Base-by-base conservation (phyloP, 2,113 vertebrate genomes). In the Nerophis ophidion region DNA sequence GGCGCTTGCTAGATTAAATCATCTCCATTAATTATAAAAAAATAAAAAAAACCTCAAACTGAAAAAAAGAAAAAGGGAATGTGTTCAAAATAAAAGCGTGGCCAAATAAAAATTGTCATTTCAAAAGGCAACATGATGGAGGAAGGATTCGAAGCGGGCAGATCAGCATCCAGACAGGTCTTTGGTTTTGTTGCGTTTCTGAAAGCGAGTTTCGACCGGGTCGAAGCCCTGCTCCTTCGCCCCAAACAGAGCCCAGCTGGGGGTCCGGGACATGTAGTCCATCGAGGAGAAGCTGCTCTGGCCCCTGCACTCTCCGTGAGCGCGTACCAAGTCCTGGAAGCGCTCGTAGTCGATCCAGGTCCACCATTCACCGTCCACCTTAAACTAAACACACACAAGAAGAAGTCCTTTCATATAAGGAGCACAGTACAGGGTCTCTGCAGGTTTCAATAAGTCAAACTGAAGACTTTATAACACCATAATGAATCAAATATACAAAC, bases 301-400 rank as follows among this genome's bases (percentile, higher is more conserved):
- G 1, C 92, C 91, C 0, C 81, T 68, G 0, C 90, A 95, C 3
- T 71, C 80, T 48, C 92, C 84, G 0, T 90, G 82, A 4, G 71
- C 80, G 63, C 40, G 76, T 47, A 89, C 72, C 51, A 97, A 90
- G 58, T 92, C 87, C 78, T 96, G 97, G 84, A 98, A 99, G 5
- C 90, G 86, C 19, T 84, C 73, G 1, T 94, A 99, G 86, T 99
- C 70, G 0, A 98, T 98, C 96, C 96, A 98, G 0, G 95, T 98
- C 87, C 88, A 90, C 95, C 96, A 97, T 65, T 93, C 88, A 0
- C 92, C 90, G 0, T 83, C 68, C 12, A 95, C 79, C 87, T 93
- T 95, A 82, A 97, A 98, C 95, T 98, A 79, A 62, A 79, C 14
- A 60, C 17, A 65, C 1, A 44, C 40, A 26, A 26, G 26, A 26